phyloP scores from a whole-genome alignment of 2,888 invertebrate species.

The Dromius quadrimaculatus region DNA sequence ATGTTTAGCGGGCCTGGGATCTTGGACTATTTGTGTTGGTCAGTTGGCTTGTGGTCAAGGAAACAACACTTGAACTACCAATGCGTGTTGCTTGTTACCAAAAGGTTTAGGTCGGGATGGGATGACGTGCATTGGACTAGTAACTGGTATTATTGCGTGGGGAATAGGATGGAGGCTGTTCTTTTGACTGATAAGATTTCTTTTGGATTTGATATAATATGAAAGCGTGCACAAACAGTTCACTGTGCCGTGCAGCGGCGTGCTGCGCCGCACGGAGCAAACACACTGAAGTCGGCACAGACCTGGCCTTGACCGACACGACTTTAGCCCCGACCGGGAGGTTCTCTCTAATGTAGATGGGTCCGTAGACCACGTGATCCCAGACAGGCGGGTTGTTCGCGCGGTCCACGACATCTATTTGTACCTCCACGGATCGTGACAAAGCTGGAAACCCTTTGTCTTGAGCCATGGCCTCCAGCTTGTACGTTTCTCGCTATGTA shows the following conservation, averaged over 20 bases:
- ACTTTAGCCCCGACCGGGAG: constrained; percentile 97
- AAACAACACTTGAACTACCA: too few species aligned
- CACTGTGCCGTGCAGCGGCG: constrained; percentile 66
- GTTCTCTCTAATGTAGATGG: constrained; percentile 97
- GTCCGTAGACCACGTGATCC: constrained; percentile 97
- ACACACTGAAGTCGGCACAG: constrained; percentile 70
- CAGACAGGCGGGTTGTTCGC: constrained; percentile 98
- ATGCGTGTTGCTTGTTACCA: too few species aligned
- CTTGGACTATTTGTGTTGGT: too few species aligned
- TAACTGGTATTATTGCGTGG: constrained; percentile 32
- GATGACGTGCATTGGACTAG: constrained; percentile 27
- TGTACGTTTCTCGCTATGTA: constrained; percentile 94
- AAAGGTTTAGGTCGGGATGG: too few species aligned
- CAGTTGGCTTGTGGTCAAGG: too few species aligned
- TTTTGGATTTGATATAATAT: constrained; percentile 54
- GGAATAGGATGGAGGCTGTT: constrained; percentile 53
- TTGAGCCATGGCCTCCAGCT: constrained; percentile 97
- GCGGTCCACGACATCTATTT: constrained; percentile 98
- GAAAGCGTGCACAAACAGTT: constrained; percentile 67
- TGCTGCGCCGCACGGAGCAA: constrained; percentile 64
- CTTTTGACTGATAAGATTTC: neutral
- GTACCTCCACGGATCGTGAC: constrained; percentile 96
- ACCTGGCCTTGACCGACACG: constrained; percentile 99
- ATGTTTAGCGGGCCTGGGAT: too few species aligned
- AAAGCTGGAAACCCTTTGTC: constrained; percentile 97